These are phyloP conservation scores for Ascaphus truei DNA, from an alignment of 2,113 vertebrate genomes.

Conservation along the genomic window DNA sequence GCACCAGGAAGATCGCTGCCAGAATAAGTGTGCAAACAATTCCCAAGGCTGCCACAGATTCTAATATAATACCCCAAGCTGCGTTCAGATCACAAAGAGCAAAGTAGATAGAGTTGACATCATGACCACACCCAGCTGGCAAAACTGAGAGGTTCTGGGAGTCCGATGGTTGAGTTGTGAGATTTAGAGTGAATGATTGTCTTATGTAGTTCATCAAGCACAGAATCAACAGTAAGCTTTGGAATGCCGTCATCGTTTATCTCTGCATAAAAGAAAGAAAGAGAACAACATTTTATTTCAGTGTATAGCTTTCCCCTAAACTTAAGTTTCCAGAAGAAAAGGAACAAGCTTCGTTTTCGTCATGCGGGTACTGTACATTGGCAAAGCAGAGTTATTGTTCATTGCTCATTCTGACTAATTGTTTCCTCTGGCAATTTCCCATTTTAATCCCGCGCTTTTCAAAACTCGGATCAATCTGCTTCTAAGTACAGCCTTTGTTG, in stretches of 20 bases:
- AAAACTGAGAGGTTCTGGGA: neutral
- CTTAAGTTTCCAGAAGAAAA: no score
- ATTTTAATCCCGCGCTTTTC: no score
- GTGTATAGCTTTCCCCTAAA: no score
- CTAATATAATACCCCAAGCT: conserved; percentile 23
- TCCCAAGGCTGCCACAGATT: conserved; percentile 8
- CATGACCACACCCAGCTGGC: neutral
- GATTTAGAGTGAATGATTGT: neutral
- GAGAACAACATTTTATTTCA: no score
- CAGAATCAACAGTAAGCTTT: neutral
- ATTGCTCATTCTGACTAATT: no score
- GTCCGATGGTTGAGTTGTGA: neutral
- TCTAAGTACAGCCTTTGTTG: no score
- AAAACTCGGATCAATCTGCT: no score
- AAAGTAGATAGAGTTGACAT: conserved; percentile 14
- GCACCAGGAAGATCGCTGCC: neutral
- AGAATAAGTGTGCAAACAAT: neutral
- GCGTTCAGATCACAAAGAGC: conserved; percentile 15
- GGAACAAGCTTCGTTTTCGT: no score
- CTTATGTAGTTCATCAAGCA: neutral
- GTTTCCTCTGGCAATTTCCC: no score
- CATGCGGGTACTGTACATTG: no score
- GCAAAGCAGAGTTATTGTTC: no score
- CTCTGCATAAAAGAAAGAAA: neutral
- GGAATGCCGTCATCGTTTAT: neutral